Conservation (phyloP, 2,888 invertebrate species). For the Cephalotes varians region DNA sequence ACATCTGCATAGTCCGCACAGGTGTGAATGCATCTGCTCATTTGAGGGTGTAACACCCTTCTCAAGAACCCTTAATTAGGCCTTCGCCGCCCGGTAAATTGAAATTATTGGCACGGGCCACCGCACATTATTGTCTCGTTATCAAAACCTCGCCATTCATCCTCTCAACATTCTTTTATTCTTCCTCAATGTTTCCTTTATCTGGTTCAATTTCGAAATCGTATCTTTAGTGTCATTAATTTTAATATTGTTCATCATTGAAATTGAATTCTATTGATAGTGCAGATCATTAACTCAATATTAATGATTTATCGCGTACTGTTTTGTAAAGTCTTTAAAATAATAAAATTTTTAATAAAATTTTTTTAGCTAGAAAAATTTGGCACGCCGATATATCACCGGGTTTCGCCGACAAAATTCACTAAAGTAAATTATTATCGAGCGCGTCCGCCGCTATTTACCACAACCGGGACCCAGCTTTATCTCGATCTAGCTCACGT, state of each 20-base stretch:
- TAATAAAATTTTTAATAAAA: not conserved
- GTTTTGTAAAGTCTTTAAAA: not conserved
- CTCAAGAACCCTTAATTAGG: constrained; percentile 53
- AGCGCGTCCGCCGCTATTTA: constrained; percentile 55
- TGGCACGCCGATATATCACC: not conserved
- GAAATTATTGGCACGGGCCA: constrained; percentile 78
- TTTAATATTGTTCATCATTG: constrained; percentile 6
- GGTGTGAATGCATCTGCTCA: constrained; percentile 27
- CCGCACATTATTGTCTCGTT: constrained; percentile 79
- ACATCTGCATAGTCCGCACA: constrained; percentile 4
- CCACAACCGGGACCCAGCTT: constrained; percentile 23
- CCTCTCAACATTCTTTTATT: constrained; percentile 51
- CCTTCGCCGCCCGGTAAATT: constrained; percentile 62
- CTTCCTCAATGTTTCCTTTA: constrained; percentile 19
- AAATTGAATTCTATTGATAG: not conserved
- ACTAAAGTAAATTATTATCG: constrained; percentile 42
- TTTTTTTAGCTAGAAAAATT: not conserved
- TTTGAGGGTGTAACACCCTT: constrained; percentile 18
- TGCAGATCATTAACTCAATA: not conserved
- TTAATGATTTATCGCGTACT: not conserved
- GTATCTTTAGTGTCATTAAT: constrained; percentile 42
- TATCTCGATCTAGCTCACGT: constrained; percentile 66
- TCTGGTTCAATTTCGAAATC: constrained; percentile 19
- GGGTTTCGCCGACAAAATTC: not conserved
- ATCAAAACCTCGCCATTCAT: constrained; percentile 72